phyloP scores from a whole-genome alignment of 2,113 vertebrate genomes.

The Sinocyclocheilus maitianheensis region DNA sequence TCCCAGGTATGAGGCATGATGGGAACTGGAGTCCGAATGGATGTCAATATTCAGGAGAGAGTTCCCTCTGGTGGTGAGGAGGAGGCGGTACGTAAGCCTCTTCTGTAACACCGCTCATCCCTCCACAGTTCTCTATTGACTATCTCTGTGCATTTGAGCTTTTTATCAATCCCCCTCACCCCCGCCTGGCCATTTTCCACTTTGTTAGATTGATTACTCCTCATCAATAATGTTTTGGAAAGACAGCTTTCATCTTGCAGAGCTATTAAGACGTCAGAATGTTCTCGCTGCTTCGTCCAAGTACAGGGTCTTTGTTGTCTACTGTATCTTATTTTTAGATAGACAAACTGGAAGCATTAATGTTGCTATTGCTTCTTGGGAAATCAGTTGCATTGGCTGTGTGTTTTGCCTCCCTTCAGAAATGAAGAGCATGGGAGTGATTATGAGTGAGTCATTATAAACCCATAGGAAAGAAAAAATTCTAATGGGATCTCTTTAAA shows the following conservation, averaged over 20 bases:
- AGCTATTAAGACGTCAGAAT: constrained; percentile 58
- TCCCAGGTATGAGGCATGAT: too few species aligned
- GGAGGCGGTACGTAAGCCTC: too few species aligned
- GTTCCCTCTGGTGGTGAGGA: too few species aligned
- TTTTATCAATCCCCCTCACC: not conserved
- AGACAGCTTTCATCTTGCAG: constrained; percentile 52
- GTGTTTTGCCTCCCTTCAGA: constrained; percentile 1
- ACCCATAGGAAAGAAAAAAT: not conserved
- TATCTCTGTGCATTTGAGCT: constrained; percentile 7
- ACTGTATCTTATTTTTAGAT: constrained; percentile 52
- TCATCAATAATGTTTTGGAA: constrained; percentile 58
- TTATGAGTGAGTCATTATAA: constrained; percentile 16
- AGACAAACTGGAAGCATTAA: constrained; percentile 49
- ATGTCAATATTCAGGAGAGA: too few species aligned
- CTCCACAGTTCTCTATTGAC: not conserved
- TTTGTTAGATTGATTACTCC: constrained; percentile 57
- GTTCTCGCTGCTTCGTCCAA: constrained; percentile 44
- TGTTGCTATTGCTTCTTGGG: constrained; percentile 41
- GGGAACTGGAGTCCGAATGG: too few species aligned
- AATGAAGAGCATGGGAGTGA: constrained; percentile 28
- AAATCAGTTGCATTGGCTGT: constrained; percentile 51
- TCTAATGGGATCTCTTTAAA: constrained; percentile 12
- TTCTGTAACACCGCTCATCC: not conserved
- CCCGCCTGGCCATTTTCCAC: constrained; percentile 43
- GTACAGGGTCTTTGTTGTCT: constrained; percentile 44